These are phyloP conservation scores for Balanococcus diminutus DNA, from an alignment of 2,888 invertebrate genomes.

Conservation along the genomic window DNA sequence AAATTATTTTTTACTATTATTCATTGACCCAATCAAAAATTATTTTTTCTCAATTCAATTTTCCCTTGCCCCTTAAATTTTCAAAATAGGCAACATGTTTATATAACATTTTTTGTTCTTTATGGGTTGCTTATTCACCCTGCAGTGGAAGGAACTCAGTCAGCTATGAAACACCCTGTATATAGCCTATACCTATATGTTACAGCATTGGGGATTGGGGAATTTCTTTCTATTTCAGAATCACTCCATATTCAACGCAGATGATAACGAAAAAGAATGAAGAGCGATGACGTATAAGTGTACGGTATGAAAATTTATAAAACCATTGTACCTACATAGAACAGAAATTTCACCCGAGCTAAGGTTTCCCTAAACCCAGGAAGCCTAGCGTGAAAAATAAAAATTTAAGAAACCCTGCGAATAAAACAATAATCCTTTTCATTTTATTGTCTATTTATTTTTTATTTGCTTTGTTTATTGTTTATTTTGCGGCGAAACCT, in stretches of 20 bases:
- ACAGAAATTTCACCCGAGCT: no score
- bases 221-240: background rate
- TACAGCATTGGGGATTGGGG: background rate
- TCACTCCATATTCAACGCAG: background rate
- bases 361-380: background rate
- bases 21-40: no score
- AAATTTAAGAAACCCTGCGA: constrained; percentile 19
- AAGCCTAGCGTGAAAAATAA: background rate
- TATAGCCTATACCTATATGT: no score
- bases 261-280: constrained; percentile 17
- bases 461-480: constrained; percentile 21
- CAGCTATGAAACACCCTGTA: no score
- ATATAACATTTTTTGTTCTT: no score
- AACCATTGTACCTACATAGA: background rate
- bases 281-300: constrained; percentile 11
- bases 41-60: no score
- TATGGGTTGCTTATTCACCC: no score
- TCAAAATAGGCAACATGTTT: no score
- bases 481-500: constrained; percentile 9
- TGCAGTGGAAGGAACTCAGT: no score
- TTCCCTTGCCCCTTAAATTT: no score
- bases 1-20: no score
- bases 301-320: background rate
- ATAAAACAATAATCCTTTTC: constrained; percentile 31
- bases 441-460: constrained; percentile 20